These are phyloP conservation scores for Forbesichthys agassizii DNA, from an alignment of 2,113 vertebrate species.

Conservation along the genomic window DNA sequence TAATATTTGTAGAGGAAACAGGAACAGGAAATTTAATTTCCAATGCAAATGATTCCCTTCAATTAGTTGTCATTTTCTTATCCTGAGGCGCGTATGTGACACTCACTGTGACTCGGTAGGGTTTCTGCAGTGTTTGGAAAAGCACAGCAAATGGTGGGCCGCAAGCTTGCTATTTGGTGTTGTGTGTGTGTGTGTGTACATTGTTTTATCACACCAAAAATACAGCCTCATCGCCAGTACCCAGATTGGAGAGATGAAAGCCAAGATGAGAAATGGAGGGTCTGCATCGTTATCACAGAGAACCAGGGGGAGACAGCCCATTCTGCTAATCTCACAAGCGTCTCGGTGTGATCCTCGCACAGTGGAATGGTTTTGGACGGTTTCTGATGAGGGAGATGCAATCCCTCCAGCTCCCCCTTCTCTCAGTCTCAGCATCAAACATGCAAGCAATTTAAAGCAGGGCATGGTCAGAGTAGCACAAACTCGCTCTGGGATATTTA, in stretches of 20 bases:
- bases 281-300: constrained; percentile 41
- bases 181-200: not conserved
- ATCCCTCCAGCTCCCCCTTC: constrained; percentile 15
- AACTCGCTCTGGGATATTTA: constrained; percentile 7
- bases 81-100: too few species aligned
- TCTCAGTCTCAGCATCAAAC: not conserved
- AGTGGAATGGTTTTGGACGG: constrained; percentile 36
- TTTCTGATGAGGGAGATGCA: constrained; percentile 39
- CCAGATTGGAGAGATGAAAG: constrained; percentile 34
- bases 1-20: too few species aligned
- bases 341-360: constrained; percentile 37
- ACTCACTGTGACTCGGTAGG: not conserved
- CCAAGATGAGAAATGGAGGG: constrained; percentile 29
- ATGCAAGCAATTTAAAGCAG: constrained; percentile 28
- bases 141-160: not conserved
- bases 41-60: not conserved
- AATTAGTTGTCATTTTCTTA: too few species aligned
- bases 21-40: not conserved
- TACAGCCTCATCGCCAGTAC: constrained; percentile 1
- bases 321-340: constrained; percentile 43
- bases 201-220: constrained; percentile 32
- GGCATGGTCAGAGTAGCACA: not conserved
- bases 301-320: constrained; percentile 29
- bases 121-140: not conserved
- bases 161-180: not conserved